phyloP scores from a whole-genome alignment of 2,797 vertebrate genomes.

The Spinus olivaceus region DNA sequence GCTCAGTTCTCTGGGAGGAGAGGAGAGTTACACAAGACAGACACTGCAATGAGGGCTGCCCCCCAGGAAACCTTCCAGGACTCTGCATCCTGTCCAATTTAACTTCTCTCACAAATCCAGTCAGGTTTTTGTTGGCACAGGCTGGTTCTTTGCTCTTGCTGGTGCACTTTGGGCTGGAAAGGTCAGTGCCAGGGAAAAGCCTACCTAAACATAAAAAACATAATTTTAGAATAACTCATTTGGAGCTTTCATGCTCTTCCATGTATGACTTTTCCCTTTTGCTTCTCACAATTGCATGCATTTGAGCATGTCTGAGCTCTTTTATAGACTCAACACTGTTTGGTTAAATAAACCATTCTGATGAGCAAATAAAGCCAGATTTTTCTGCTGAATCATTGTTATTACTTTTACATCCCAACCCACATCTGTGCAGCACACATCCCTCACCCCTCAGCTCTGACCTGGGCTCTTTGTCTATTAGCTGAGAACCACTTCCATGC shows the following conservation, averaged over 20 bases:
- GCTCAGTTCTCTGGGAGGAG: not conserved
- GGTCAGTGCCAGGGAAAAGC: not conserved
- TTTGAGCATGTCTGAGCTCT: conserved; percentile 36
- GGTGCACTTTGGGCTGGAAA: not conserved
- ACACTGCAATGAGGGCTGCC: not conserved
- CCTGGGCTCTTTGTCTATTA: not conserved
- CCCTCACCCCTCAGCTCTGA: not conserved
- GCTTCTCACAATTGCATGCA: conserved; percentile 14
- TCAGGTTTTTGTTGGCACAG: not conserved
- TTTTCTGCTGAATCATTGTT: not conserved
- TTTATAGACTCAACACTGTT: not conserved
- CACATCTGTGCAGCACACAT: not conserved
- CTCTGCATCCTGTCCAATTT: not conserved
- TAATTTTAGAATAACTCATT: not conserved
- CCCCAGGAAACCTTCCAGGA: not conserved
- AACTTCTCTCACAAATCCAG: not conserved
- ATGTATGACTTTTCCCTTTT: not conserved
- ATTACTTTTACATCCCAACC: not conserved
- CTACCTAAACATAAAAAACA: not conserved
- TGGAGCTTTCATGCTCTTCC: not conserved
- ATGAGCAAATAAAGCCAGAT: not conserved
- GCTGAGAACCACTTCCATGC: not conserved
- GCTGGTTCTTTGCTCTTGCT: not conserved
- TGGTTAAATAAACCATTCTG: conserved; percentile 22
- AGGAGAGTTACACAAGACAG: fast-evolving